Evolutionary conservation across 2,888 invertebrate genomes (phyloP), one percentile per base, ranked within the genome.

Genomic region (Nycteola revayana): DNA sequence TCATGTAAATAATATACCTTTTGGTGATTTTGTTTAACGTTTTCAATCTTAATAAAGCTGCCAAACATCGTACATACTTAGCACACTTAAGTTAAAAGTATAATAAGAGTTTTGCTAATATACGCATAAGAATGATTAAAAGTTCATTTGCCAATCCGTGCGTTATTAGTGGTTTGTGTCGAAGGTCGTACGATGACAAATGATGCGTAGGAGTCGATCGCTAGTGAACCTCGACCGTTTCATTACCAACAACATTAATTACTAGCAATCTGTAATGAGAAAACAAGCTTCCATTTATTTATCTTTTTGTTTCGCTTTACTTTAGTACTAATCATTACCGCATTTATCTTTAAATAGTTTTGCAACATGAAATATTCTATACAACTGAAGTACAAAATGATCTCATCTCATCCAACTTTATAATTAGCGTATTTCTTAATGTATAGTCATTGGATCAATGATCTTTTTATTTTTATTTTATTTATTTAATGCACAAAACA

Each of bases 201-300:
- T 84, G 87, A 84, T 87, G 81, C 75, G 77, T 75, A 75, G 74
- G 76, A 82, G 80, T 75, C 72, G 72, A 75, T 73, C 73, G 63
- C 74, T 68, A 65, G 66, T 73, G 76, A 74, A 77, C 75, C 68
- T 69, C 63, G 62, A 63, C 66, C 49, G 71, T 69, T 78, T 79
- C 79, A 84, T 86, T 84, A 83, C 66, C 73, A 70, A 53, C 74
- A 72, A 75, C 78, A 80, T 80, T 82, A 82, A 85, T 86, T 80
- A 81, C 71, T 75, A 75, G 75, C 66, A 61, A 75, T 75, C 61
- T 68, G 66, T 78, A 81, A 79, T 77, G 75, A 75, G 78, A 74
- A 78, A 71, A 62, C 53, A 33, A 48, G 53, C 60, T 59, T 58
- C 65, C 47, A 25, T 64, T 66, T 71, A 75, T 56, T 63, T 68